Conservation (phyloP, 2,113 vertebrate genomes). For the Nothocercus nigrocapillus region DNA sequence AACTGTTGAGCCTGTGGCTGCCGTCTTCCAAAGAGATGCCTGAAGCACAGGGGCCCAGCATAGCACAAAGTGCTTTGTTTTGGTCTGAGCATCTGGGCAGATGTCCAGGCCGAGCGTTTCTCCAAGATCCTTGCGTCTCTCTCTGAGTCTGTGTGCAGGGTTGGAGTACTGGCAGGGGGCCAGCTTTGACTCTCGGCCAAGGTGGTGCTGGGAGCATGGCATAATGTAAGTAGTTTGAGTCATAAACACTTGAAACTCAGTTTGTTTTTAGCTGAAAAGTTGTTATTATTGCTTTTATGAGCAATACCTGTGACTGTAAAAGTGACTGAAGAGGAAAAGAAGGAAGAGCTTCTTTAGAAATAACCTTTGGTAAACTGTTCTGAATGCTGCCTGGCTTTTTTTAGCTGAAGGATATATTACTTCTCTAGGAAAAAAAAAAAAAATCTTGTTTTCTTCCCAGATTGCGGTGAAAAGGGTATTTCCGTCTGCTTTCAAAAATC, state of each 20-base stretch:
- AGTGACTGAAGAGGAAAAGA: not conserved
- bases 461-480: not conserved
- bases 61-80: slow-evolving; percentile 19
- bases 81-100: slow-evolving; percentile 17
- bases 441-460: not conserved
- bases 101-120: slow-evolving; percentile 28
- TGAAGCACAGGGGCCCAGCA: not conserved
- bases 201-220: not conserved
- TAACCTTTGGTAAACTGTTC: not conserved
- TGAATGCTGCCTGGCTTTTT: not conserved
- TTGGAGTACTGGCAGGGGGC: not conserved
- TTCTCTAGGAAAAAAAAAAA: not conserved
- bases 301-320: slow-evolving; percentile 5
- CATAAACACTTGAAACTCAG: not conserved
- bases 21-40: not conserved
- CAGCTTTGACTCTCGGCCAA: slow-evolving; percentile 1
- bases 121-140: not conserved
- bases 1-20: not conserved
- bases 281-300: not conserved
- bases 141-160: not conserved
- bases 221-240: not conserved
- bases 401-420: not conserved
- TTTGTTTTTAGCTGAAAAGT: slow-evolving; percentile 8
- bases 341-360: not conserved
- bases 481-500: not conserved